These are phyloP conservation scores for Protobothrops flavoviridis DNA, from an alignment of 2,113 vertebrate species.

Conservation along the genomic window DNA sequence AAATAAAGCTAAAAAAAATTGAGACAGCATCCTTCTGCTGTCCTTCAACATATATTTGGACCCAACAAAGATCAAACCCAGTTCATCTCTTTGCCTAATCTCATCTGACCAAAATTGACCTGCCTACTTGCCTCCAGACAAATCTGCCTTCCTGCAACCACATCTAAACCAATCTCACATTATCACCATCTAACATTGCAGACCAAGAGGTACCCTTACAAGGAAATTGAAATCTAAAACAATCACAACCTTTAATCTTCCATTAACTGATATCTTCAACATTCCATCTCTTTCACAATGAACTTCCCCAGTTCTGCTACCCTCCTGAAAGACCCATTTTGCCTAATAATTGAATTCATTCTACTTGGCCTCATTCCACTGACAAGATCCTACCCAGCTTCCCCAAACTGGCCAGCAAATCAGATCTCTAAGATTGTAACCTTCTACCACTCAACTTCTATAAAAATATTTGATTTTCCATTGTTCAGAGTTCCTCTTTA, in stretches of 20 bases:
- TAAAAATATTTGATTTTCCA: not conserved
- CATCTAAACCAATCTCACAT: not conserved
- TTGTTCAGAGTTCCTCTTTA: not conserved
- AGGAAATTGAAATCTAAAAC: not conserved
- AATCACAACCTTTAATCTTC: not conserved
- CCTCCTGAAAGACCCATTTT: not conserved
- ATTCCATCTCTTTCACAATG: not conserved
- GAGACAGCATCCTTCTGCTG: not conserved
- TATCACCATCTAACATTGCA: not conserved
- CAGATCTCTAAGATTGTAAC: not conserved
- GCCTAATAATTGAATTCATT: not conserved
- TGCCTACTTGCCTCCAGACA: not conserved
- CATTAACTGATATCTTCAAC: not conserved
- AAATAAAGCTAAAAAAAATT: not conserved
- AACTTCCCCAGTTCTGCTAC: not conserved
- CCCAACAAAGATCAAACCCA: not conserved
- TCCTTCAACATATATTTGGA: not conserved
- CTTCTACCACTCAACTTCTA: not conserved
- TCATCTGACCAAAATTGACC: not conserved
- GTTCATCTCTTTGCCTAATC: not conserved
- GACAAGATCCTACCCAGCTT: not conserved
- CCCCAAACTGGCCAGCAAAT: not conserved
- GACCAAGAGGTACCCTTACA: not conserved
- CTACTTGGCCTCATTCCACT: not conserved
- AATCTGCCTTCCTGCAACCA: not conserved